Evolutionary conservation across 2,113 vertebrate species (phyloP), one percentile per base, ranked within the genome.

Genomic region (Vanacampus margaritifer): DNA sequence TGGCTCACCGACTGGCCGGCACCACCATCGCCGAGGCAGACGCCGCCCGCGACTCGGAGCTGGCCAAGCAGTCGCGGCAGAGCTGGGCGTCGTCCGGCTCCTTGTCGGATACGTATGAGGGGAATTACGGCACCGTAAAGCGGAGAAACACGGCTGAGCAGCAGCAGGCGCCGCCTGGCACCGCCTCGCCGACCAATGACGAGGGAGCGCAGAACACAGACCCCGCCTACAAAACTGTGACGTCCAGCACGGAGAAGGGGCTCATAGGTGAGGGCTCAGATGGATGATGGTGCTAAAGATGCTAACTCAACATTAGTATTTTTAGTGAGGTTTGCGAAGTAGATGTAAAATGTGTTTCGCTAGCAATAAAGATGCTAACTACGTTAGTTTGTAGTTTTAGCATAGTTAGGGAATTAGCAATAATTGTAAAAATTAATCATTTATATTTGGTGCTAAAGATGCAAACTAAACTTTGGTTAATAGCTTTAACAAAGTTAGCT

Each of bases 201-300:
- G 87, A 80, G 71, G 89, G 87, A 76, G 91, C 90, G 74, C 78
- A 90, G 46, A 84, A 88, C 75, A 48, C 89, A 68, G 95, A 97
- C 67, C 41, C 93, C 2, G 74, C 86, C 72, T 98, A 96, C 90
- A 98, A 98, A 93, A 98, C 93, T 53, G 91, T 98, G 81, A 98
- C 95, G 45, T 98, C 97, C 0, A 98, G 95, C 88, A 98, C 97
- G 79, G 96, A 97, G 35, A 95, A 95, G 85, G 96, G 97, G 79
- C 94, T 98, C 64, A 98, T 98, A 92, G 97, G 97, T 98, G 92
- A 93, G 88, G 74, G 63, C 28, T 35, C 7, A 14, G 54, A 10
- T 14, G 53, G 53, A n/a, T 51, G 48, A n/a, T 51, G 11, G n/a
- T n/a, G 21, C 21, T 50, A 23, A 50, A 14, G 21, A 50, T n/a